Percentiles rank a stretch among this genome's conserved stretches.
These are phyloP conservation scores for Chrysopa pallens DNA, from an alignment of 1,140 invertebrate species.

Conservation along the genomic window DNA sequence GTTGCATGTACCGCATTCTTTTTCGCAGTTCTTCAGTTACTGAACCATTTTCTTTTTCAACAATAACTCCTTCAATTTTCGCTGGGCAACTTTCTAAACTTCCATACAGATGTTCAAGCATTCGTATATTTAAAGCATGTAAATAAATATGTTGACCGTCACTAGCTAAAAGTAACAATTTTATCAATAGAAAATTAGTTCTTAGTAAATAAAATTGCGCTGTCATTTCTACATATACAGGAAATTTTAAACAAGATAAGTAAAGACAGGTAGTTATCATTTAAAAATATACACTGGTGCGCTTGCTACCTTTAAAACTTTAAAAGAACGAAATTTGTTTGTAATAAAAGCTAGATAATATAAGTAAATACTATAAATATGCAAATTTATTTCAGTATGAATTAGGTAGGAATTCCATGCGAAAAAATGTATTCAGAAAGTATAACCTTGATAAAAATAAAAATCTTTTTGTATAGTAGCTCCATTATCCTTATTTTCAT, in stretches of 20 bases:
- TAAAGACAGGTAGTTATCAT: no score
- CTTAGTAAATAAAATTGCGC: no score
- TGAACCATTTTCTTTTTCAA: constrained; percentile 69
- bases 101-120: constrained; percentile 75
- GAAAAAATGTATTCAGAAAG: no score
- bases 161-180: constrained; percentile 34
- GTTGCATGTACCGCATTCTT: constrained; percentile 64
- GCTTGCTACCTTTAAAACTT: no score
- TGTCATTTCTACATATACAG: no score
- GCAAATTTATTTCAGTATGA: no score
- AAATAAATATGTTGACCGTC: constrained; percentile 89
- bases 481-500: constrained; percentile 15
- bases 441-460: constrained; percentile 75
- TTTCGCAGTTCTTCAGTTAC: constrained; percentile 65
- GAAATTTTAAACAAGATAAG: no score
- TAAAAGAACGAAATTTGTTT: no score
- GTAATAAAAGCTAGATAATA: no score
- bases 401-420: no score
- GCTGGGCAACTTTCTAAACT: constrained; percentile 58
- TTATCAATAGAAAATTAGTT: neutral
- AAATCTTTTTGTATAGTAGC: constrained; percentile 38
- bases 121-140: constrained; percentile 77
- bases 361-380: no score
- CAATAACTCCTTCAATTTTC: constrained; percentile 48
- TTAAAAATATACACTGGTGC: no score